Conservation (phyloP, 2,888 invertebrate genomes). For the Drosophila macrospina region DNA sequence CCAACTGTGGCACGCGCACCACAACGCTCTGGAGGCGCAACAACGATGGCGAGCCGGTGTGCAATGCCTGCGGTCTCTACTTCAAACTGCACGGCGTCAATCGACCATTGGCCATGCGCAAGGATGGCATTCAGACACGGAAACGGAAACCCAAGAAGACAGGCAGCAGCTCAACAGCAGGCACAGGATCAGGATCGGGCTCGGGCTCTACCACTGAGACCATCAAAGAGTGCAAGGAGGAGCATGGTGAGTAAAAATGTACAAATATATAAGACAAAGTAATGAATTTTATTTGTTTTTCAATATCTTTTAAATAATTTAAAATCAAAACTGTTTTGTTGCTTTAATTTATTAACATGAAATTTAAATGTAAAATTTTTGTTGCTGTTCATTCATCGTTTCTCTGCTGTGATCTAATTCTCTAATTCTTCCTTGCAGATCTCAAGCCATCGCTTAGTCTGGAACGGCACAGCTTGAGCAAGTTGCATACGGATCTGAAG, state of each 20-base stretch:
- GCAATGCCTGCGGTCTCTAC: constrained; percentile 99
- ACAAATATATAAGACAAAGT: no score
- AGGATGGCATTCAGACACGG: constrained; percentile 97
- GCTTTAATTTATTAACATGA: no score
- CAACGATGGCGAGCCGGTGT: constrained; percentile 99
- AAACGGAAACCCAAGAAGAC: constrained; percentile 97
- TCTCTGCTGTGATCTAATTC: neutral
- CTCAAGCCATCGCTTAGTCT: constrained; percentile 84
- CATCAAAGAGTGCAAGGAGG: constrained; percentile 81
- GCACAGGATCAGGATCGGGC: constrained; percentile 40
- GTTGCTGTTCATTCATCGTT: neutral
- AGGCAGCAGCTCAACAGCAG: constrained; percentile 85
- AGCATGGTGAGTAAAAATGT: constrained; percentile 60
- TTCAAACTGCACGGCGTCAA: constrained; percentile 98
- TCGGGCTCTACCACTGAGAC: constrained; percentile 59
- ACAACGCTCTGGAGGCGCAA: constrained; percentile 99
- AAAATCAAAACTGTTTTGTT: no score
- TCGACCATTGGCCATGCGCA: constrained; percentile 96
- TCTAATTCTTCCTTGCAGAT: constrained; percentile 61
- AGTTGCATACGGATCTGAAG: constrained; percentile 79
- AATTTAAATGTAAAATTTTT: no score
- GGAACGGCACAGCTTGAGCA: constrained; percentile 79
- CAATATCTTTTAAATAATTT: no score
- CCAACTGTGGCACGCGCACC: constrained; percentile 98
- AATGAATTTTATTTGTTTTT: no score